phyloP scores from a whole-genome alignment of 2,888 invertebrate genomes.

The Cephus runcator region DNA sequence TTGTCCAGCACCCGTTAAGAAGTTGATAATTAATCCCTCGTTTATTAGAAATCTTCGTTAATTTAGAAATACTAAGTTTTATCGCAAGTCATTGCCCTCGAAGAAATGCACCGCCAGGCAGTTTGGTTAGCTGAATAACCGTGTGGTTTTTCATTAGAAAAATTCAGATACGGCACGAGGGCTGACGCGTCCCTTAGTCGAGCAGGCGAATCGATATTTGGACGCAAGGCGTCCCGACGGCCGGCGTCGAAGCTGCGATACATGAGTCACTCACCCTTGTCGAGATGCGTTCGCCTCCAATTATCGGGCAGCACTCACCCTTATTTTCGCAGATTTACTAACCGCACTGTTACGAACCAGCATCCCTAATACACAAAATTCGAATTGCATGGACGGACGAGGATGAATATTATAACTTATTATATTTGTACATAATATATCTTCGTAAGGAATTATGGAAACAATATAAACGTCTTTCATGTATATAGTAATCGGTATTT shows the following conservation, averaged over 20 bases:
- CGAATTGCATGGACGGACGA: background rate
- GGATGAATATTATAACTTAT: background rate
- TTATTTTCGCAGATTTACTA: background rate
- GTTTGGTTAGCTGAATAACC: background rate
- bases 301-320: background rate
- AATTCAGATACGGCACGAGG: constrained; percentile 31
- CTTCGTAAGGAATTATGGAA: background rate
- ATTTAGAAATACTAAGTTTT: background rate
- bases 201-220: constrained; percentile 60
- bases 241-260: constrained; percentile 56
- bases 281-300: constrained; percentile 4
- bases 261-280: constrained; percentile 61
- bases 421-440: background rate
- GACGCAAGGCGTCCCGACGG: constrained; percentile 56
- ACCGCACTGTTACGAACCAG: background rate
- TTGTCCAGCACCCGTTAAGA: background rate
- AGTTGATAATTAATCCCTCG: background rate
- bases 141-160: constrained; percentile 22
- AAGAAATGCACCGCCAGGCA: background rate
- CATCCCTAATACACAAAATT: background rate
- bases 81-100: background rate
- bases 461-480: background rate
- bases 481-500: background rate
- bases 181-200: constrained; percentile 42
- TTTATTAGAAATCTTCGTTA: background rate